Conservation (phyloP, 2,797 vertebrate genomes). For the Lepilemur septentrionalis region DNA sequence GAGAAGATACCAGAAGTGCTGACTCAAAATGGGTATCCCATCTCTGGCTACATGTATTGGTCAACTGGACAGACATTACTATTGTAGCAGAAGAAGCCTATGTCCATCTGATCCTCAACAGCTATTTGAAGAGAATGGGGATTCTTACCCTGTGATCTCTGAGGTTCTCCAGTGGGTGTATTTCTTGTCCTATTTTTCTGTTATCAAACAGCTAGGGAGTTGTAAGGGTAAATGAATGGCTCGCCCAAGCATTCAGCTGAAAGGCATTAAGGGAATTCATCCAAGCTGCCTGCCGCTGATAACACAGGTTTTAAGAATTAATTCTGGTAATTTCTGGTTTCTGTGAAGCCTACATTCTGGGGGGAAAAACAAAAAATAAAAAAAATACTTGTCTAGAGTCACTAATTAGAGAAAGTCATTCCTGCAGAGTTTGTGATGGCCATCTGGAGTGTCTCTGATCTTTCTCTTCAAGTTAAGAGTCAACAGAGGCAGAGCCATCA, state of each 20-base stretch:
- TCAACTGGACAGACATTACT: not conserved
- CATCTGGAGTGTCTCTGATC: conserved; percentile 51
- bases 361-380: not conserved
- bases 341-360: not conserved
- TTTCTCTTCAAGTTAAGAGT: conserved; percentile 56
- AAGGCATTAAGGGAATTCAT: conserved; percentile 11
- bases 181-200: conserved; percentile 8
- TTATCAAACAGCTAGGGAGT: conserved; percentile 20
- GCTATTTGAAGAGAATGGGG: not conserved
- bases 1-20: not conserved
- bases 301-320: conserved; percentile 56
- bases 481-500: not conserved
- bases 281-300: not conserved
- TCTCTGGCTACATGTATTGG: not conserved
- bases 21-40: not conserved
- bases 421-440: not conserved
- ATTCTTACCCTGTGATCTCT: not conserved
- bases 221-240: not conserved
- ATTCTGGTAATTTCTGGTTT: conserved; percentile 43
- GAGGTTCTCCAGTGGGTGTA: not conserved
- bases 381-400: conserved; percentile 38
- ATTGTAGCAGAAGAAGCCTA: not conserved
- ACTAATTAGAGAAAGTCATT: conserved; percentile 58
- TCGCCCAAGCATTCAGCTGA: not conserved
- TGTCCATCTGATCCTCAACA: not conserved